Evolutionary conservation across 2,797 vertebrate species (phyloP), one percentile per base, ranked within the genome.

Genomic region (Scolopax rusticola): DNA sequence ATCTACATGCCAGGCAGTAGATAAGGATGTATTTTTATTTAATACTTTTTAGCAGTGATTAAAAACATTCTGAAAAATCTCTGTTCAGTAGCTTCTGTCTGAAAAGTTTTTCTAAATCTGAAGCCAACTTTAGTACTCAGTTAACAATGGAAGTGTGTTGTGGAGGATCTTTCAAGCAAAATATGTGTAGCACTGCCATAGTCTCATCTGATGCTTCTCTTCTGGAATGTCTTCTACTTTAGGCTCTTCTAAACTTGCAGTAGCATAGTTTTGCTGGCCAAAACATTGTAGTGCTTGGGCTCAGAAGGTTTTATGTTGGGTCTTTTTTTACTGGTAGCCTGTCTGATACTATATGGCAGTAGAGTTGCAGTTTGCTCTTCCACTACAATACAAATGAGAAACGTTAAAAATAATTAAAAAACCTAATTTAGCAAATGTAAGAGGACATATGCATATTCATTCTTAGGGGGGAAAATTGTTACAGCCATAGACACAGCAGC

Each of bases 31-130:
- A 74, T 70, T 63, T 74, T 53, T 33, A 51, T 59, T 45, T 15
- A 12, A 21, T 88, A 67, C 73, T 84, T 84, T 87, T 61, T 71
- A 61, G 45, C 69, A 65, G 25, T 84, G 82, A 80, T 87, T 87
- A 73, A 91, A 95, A 91, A 50, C 50, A 54, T 78, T 90, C 47
- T 59, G 56, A 86, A 93, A 92, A 73, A 36, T 84, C 65, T 2
- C 0, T 56, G 36, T 86, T 96, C 82, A 82, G 38, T 40, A 90
- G 13, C 48, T 85, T 86, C 54, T 77, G 36, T 54, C 77, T 84
- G 64, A 45, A 71, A 81, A 38, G 27, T 59, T 94, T 88, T 79
- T 93, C 51, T 79, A 7, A 18, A 63, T 95, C 59, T 68, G 56
- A 73, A 83, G 53, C 41, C 40, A 59, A 4, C 18, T 82, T 77